Percentiles rank a stretch among this genome's conserved stretches.
Conservation (phyloP, 2,888 invertebrate species). For the Hirtodrosophila duncani region DNA sequence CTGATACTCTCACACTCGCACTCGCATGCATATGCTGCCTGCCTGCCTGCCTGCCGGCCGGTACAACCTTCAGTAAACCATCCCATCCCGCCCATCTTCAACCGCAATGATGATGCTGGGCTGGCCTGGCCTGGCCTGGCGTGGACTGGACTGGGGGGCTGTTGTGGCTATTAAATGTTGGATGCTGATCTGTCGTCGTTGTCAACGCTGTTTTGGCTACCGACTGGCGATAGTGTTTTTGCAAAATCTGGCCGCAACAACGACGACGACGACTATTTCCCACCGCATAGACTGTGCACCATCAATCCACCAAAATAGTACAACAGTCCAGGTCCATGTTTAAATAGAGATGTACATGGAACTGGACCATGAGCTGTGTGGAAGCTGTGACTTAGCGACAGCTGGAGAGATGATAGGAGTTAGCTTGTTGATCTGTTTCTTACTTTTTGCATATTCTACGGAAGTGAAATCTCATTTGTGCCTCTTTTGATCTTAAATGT, state of each 20-base stretch:
- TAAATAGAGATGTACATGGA: too few relatives aligned
- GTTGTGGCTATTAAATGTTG: constrained; percentile 12
- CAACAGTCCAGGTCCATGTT: constrained; percentile 11
- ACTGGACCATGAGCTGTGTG: too few relatives aligned
- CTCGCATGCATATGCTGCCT: too few relatives aligned
- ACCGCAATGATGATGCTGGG: constrained; percentile 27
- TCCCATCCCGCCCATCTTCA: neutral
- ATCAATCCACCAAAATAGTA: constrained; percentile 39
- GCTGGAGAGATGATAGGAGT: too few relatives aligned
- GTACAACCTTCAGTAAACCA: too few relatives aligned
- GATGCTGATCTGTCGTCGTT: constrained; percentile 11
- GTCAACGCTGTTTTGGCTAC: constrained; percentile 40
- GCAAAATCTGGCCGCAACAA: constrained; percentile 15
- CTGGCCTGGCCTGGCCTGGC: constrained; percentile 32
- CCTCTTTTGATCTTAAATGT: too few relatives aligned
- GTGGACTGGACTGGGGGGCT: too few relatives aligned
- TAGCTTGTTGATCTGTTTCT: too few relatives aligned
- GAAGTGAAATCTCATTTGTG: too few relatives aligned
- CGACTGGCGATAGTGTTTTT: constrained; percentile 36
- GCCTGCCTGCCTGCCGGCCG: too few relatives aligned
- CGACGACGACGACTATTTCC: constrained; percentile 34
- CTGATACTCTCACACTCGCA: constrained; percentile 75
- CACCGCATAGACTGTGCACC: constrained; percentile 49
- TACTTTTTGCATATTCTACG: too few relatives aligned
- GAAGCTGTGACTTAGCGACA: too few relatives aligned